Evolutionary conservation across 1,140 invertebrate genomes (phyloP).

Genomic region (Hypsibius dujardini): DNA sequence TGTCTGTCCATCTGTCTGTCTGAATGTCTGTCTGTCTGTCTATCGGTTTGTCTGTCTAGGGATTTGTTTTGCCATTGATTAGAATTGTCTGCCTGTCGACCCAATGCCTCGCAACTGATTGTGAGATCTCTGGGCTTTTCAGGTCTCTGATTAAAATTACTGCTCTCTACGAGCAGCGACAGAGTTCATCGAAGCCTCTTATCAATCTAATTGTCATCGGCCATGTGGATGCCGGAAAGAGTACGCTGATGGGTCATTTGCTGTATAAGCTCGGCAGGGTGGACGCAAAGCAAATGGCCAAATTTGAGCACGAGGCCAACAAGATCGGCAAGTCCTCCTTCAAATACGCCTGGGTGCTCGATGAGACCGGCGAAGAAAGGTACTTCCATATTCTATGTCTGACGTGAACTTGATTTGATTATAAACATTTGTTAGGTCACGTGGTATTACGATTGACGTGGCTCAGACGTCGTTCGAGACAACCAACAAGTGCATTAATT

Average conservation of each 20-base stretch:
- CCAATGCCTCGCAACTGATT: too few relatives aligned
- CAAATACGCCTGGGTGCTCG: slow-evolving; percentile 96
- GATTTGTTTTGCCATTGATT: too few relatives aligned
- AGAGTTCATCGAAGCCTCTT: slow-evolving; percentile 56
- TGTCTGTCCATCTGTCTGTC: too few relatives aligned
- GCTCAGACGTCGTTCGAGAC: slow-evolving; percentile 85
- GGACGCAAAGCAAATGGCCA: slow-evolving; percentile 74
- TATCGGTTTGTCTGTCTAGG: too few relatives aligned
- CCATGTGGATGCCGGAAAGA: slow-evolving; percentile 98
- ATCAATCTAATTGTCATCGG: slow-evolving; percentile 89
- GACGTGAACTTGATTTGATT: not conserved
- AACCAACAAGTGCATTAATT: slow-evolving; percentile 55
- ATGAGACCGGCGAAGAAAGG: slow-evolving; percentile 94
- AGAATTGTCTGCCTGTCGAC: too few relatives aligned
- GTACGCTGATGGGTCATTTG: slow-evolving; percentile 87
- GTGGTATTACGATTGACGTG: slow-evolving; percentile 91
- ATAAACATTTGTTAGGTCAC: slow-evolving; percentile 35
- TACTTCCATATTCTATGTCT: slow-evolving; percentile 29
- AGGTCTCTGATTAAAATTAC: too few relatives aligned
- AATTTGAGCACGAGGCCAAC: slow-evolving; percentile 92
- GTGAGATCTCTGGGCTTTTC: too few relatives aligned
- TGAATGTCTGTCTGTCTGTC: too few relatives aligned
- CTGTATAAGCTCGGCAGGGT: slow-evolving; percentile 75
- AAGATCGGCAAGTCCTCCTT: slow-evolving; percentile 96
- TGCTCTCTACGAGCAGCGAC: slow-evolving; percentile 49